A percentile compares a stretch with the other conserved stretches of the same genome.
Conservation (phyloP, 2,888 invertebrate species). For the Ormyrus nitidulus region DNA sequence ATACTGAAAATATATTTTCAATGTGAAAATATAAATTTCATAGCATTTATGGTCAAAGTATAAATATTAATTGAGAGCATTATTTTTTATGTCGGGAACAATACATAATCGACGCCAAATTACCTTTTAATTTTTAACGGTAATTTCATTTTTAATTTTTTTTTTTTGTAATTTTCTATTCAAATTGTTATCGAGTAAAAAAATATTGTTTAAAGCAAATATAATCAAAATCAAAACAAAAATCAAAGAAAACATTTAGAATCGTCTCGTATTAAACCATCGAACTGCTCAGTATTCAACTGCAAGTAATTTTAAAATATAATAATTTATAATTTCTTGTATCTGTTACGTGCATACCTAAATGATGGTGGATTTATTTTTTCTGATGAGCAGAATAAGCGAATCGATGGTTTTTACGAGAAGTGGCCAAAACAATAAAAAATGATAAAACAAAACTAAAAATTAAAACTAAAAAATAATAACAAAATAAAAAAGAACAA, state of each 20-base stretch:
- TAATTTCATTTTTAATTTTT: conserved; percentile 41
- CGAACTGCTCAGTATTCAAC: conserved; percentile 22
- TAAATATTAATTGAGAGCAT: too few species aligned
- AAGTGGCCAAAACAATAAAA: conserved; percentile 42
- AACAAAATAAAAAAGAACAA: conserved; percentile 12
- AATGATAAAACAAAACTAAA: conserved; percentile 23
- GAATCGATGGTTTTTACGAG: conserved; percentile 35
- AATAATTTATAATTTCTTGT: conserved; percentile 4
- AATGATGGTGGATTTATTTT: conserved; percentile 23
- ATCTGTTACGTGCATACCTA: conserved; percentile 13
- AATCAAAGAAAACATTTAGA: conserved; percentile 41
- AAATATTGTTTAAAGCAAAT: conserved; percentile 54
- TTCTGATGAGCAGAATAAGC: conserved; percentile 10
- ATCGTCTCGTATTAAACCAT: conserved; percentile 47
- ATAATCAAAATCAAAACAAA: conserved; percentile 36
- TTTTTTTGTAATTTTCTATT: conserved; percentile 56
- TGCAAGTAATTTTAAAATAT: conserved; percentile 28
- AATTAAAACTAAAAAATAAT: conserved; percentile 12
- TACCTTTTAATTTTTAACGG: too few species aligned
- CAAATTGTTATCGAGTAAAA: conserved; percentile 58
- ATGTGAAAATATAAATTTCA: too few species aligned
- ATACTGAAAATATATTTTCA: too few species aligned
- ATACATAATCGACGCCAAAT: too few species aligned
- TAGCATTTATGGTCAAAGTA: too few species aligned
- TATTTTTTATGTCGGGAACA: too few species aligned